Base-by-base conservation (phyloP, 2,797 vertebrate genomes). In the Muraenolepis orangiensis region DNA sequence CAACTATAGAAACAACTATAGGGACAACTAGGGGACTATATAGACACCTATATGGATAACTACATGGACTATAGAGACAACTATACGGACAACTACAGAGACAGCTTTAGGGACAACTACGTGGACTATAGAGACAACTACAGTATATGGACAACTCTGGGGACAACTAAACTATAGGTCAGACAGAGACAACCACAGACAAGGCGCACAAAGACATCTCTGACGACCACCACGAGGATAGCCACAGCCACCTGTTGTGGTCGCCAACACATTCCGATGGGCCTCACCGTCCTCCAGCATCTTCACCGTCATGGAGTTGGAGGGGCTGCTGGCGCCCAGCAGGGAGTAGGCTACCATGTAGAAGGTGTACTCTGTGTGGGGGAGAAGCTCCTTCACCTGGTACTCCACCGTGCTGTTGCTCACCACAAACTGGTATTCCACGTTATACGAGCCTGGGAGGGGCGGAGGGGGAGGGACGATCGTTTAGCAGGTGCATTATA, bases 351-450 rank as follows among this genome's bases (percentile, higher is more conserved):
- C 98, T 34, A 98, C 98, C 81, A 98, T 95, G 0, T 97, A 98
- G 90, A 99, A 98, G 31, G 95, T 95, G 64, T 99, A 99, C 79
- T 94, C 94, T 4, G 96, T 99, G 71, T 96, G 94, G 12, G 98
- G 96, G 51, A 96, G 95, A 81, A 99, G 93, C 81, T 99, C 98
- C 89, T 93, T 97, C 78, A 98, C 92, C 29, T 94, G 95, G 76
- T 97, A 94, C 87, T 99, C 96, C 0, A 95, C 98, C 13, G 98
- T 99, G 87, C 98, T 96, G 0, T 98, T 98, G 90, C 97, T 99
- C 88, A 99, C 95, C 0, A 96, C 98, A 91, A 98, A 98, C 90
- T 98, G 97, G 89, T 97, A 96, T 82, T 99, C 98, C 88, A 96
- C 93, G 0, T 96, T 96, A 84, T 98, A 94, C 38, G 93, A 91